These are phyloP conservation scores for Ramazzottius varieornatus DNA, from an alignment of 2,888 invertebrate species.

Conservation along the genomic window DNA sequence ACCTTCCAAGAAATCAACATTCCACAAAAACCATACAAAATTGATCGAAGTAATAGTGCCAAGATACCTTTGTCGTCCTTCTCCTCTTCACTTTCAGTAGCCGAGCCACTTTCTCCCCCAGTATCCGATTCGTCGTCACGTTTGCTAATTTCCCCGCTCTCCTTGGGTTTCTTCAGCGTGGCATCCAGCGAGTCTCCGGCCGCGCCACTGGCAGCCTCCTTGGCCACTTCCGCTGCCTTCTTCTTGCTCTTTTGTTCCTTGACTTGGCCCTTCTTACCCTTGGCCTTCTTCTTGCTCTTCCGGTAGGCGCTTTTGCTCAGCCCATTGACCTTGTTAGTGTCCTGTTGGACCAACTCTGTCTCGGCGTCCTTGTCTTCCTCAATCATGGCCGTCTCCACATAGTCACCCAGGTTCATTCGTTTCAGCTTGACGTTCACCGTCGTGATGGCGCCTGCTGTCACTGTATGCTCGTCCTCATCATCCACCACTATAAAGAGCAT, in stretches of 20 bases:
- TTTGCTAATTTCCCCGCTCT: constrained; percentile 12
- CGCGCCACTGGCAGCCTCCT: constrained; percentile 7
- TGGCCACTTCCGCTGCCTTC: constrained; percentile 12
- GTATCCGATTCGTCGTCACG: not conserved
- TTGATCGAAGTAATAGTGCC: too few relatives aligned
- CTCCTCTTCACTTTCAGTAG: not conserved
- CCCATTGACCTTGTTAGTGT: not conserved
- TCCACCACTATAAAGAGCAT: constrained; percentile 47
- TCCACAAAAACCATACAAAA: too few relatives aligned
- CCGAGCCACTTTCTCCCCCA: constrained; percentile 7
- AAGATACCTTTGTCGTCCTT: constrained; percentile 8
- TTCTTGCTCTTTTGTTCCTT: constrained; percentile 10
- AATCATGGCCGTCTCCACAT: constrained; percentile 25
- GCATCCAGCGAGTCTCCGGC: constrained; percentile 12
- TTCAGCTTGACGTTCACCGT: constrained; percentile 72
- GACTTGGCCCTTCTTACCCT: constrained; percentile 27
- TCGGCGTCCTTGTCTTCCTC: constrained; percentile 17
- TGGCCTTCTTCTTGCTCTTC: constrained; percentile 8
- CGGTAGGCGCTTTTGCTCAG: not conserved
- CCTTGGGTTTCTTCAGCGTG: constrained; percentile 12
- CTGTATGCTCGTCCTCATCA: constrained; percentile 82
- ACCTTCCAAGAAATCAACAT: not conserved
- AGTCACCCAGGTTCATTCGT: constrained; percentile 50
- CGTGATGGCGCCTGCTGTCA: constrained; percentile 88
- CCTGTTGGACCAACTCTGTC: constrained; percentile 1